Percentiles rank a stretch among this genome's conserved stretches.
phyloP scores from a whole-genome alignment of 2,113 vertebrate species.

The Chunga burmeisteri region DNA sequence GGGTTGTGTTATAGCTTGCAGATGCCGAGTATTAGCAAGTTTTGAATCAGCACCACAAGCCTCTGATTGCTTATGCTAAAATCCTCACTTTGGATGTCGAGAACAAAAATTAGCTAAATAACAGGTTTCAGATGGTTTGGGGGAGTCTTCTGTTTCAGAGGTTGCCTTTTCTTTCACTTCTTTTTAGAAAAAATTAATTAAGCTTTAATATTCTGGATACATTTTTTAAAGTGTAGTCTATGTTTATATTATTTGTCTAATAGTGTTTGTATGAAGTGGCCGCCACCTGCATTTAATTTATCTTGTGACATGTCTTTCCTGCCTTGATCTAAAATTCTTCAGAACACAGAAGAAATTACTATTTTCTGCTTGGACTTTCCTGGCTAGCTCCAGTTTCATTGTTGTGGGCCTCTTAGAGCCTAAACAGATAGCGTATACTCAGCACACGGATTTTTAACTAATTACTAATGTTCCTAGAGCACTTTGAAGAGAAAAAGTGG shows the following conservation, averaged over 20 bases:
- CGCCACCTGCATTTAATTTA: constrained; percentile 58
- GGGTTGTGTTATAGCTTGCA: background rate
- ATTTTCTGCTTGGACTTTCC: constrained; percentile 37
- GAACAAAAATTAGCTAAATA: background rate
- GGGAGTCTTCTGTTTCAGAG: background rate
- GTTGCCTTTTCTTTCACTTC: background rate
- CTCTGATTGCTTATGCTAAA: background rate
- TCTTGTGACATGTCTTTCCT: constrained; percentile 36
- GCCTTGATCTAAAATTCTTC: constrained; percentile 41
- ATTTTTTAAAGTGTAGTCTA: background rate
- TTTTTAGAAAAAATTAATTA: constrained; percentile 1
- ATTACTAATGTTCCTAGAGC: constrained; percentile 43
- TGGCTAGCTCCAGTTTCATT: constrained; percentile 36
- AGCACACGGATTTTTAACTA: constrained; percentile 17
- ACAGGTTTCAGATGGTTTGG: background rate
- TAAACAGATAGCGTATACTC: constrained; percentile 32
- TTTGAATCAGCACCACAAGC: background rate
- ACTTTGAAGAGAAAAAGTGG: constrained; percentile 53
- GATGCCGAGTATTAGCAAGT: background rate
- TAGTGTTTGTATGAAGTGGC: constrained; percentile 8
- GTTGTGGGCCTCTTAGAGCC: constrained; percentile 48
- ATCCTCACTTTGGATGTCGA: background rate
- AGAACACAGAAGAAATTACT: constrained; percentile 17
- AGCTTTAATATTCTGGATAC: background rate
- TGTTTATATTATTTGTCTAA: constrained; percentile 38